Evolutionary conservation across 2,113 vertebrate species (phyloP).

Genomic region (Pseudonaja textilis): DNA sequence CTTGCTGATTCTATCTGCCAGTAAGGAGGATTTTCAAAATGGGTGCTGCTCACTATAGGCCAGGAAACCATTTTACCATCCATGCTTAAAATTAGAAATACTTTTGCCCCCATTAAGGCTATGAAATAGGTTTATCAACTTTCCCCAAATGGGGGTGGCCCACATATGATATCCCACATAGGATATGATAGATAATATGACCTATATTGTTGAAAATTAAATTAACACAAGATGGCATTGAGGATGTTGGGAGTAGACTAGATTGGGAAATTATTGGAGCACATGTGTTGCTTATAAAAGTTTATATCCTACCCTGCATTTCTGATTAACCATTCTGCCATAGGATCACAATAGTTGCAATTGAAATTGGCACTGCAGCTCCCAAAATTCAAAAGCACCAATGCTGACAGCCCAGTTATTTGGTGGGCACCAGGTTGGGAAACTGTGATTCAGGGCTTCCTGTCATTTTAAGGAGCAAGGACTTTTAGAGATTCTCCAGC

Average conservation of each 20-base stretch:
- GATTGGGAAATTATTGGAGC: background rate
- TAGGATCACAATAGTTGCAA: background rate
- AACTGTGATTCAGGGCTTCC: background rate
- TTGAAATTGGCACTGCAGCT: background rate
- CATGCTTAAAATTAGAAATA: background rate
- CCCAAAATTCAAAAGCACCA: background rate
- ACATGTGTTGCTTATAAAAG: background rate
- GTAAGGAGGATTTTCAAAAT: background rate
- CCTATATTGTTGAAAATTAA: background rate
- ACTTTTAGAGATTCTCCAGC: background rate
- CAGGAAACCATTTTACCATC: too few relatives aligned
- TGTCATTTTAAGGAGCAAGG: background rate
- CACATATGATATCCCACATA: too few relatives aligned
- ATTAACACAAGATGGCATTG: background rate
- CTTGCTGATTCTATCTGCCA: background rate
- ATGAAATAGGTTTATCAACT: background rate
- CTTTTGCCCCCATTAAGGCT: background rate
- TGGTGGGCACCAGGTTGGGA: background rate
- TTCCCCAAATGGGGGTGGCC: background rate
- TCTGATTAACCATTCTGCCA: background rate
- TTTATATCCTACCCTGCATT: background rate
- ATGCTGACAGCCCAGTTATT: background rate
- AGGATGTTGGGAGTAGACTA: background rate
- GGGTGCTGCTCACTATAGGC: too few relatives aligned
- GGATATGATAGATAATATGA: background rate